Conservation (phyloP, 1,140 invertebrate genomes). For the Drosophila bocqueti region DNA sequence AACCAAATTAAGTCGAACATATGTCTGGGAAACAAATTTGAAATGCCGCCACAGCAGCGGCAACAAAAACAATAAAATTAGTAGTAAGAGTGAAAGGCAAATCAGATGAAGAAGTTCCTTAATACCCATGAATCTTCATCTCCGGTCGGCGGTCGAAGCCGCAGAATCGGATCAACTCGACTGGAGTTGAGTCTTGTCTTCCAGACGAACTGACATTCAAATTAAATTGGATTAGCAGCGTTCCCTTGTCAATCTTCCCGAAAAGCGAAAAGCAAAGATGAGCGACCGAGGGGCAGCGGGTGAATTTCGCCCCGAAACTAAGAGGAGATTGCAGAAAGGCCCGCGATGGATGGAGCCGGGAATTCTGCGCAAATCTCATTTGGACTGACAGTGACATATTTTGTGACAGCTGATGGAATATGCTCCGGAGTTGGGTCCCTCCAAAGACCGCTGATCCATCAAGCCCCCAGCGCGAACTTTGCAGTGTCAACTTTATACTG, state of each 20-base stretch:
- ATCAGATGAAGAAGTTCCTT: slow-evolving; percentile 68
- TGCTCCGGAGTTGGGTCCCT: slow-evolving; percentile 69
- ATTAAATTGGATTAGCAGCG: slow-evolving; percentile 84
- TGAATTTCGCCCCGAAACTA: slow-evolving; percentile 40
- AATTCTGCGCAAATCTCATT: slow-evolving; percentile 76
- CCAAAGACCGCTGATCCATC: slow-evolving; percentile 62
- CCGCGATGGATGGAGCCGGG: background rate
- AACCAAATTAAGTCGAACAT: slow-evolving; percentile 77
- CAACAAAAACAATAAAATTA: slow-evolving; percentile 50
- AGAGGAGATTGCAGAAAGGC: slow-evolving; percentile 36
- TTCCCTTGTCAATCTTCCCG: slow-evolving; percentile 81
- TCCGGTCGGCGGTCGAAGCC: slow-evolving; percentile 42
- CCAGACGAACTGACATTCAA: slow-evolving; percentile 84
- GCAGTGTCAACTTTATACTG: slow-evolving; percentile 81
- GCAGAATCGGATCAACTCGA: slow-evolving; percentile 39
- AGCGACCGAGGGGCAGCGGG: slow-evolving; percentile 14
- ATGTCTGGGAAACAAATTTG: slow-evolving; percentile 57
- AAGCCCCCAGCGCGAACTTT: slow-evolving; percentile 53
- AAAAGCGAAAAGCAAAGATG: slow-evolving; percentile 57
- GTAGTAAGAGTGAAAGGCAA: slow-evolving; percentile 79
- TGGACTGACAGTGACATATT: slow-evolving; percentile 83
- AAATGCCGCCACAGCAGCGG: slow-evolving; percentile 58
- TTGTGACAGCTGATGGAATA: slow-evolving; percentile 85
- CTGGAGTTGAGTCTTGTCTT: slow-evolving; percentile 67
- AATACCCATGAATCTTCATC: slow-evolving; percentile 71